phyloP scores from a whole-genome alignment of 2,113 vertebrate species.

The Xyrauchen texanus region DNA sequence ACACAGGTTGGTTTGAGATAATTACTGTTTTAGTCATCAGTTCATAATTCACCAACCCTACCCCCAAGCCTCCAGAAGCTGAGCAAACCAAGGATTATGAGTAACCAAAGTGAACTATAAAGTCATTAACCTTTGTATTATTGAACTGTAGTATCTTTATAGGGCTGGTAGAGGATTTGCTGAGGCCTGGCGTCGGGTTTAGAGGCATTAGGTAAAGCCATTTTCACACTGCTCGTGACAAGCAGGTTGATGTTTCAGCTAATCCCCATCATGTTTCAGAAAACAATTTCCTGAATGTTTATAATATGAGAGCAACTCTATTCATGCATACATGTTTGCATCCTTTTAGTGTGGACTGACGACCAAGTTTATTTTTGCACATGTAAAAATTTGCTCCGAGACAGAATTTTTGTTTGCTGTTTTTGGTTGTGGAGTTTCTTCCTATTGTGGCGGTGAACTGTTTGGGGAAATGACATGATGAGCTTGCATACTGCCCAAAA shows the following conservation, averaged over 20 bases:
- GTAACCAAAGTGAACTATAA: constrained; percentile 57
- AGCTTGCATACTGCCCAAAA: too few species aligned
- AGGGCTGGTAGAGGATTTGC: neutral
- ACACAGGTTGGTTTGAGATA: neutral
- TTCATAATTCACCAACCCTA: constrained; percentile 27
- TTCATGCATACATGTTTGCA: neutral
- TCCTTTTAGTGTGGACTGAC: neutral
- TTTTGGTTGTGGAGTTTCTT: too few species aligned
- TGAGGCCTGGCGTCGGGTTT: neutral
- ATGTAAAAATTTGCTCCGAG: neutral
- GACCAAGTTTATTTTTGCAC: neutral
- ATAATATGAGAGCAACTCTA: neutral
- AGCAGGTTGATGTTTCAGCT: neutral
- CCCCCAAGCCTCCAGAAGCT: neutral
- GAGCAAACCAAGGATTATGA: constrained; percentile 32
- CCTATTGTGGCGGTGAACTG: too few species aligned
- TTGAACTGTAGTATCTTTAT: constrained; percentile 51
- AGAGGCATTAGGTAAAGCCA: neutral
- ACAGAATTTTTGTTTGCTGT: neutral
- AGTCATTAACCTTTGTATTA: constrained; percentile 70
- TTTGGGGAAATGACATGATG: too few species aligned
- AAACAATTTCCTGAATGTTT: neutral
- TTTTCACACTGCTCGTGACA: neutral
- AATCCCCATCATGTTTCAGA: neutral
- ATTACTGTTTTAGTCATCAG: constrained; percentile 23